Conservation (phyloP, 2,888 invertebrate species). For the Spodoptera exigua region DNA sequence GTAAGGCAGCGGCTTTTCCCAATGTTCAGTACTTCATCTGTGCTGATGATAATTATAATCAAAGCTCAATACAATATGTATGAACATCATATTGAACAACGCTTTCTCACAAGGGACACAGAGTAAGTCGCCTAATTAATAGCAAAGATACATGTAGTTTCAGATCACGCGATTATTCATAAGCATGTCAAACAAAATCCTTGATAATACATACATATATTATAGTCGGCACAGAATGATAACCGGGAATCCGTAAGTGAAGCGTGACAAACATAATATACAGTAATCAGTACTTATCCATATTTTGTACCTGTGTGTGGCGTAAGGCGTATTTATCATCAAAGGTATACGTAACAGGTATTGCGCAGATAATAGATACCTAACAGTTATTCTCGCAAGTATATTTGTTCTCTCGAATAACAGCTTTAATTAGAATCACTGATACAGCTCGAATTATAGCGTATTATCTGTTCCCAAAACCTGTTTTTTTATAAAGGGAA, state of each 20-base stretch:
- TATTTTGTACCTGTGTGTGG: slow-evolving; percentile 11
- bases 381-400: no score
- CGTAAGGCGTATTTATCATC: no score
- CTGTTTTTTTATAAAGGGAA: no score
- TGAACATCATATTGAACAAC: no score
- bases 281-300: slow-evolving; percentile 10
- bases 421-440: no score
- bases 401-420: no score
- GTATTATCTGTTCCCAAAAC: no score
- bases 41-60: no score
- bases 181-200: slow-evolving; percentile 30
- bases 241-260: slow-evolving; percentile 23
- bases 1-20: no score
- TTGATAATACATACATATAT: slow-evolving; percentile 1
- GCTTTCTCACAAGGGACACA: slow-evolving; percentile 13
- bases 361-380: neutral
- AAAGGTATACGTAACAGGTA: neutral
- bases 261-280: slow-evolving; percentile 21
- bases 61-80: no score
- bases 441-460: no score
- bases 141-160: slow-evolving; percentile 7
- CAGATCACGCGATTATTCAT: slow-evolving; percentile 38
- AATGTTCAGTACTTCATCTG: no score
- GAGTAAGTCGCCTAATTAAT: slow-evolving; percentile 30
- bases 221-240: slow-evolving; percentile 13